Evolutionary conservation across 2,888 invertebrate species (phyloP), one percentile per base, ranked within the genome.

Genomic region (Euzophera pinguis): DNA sequence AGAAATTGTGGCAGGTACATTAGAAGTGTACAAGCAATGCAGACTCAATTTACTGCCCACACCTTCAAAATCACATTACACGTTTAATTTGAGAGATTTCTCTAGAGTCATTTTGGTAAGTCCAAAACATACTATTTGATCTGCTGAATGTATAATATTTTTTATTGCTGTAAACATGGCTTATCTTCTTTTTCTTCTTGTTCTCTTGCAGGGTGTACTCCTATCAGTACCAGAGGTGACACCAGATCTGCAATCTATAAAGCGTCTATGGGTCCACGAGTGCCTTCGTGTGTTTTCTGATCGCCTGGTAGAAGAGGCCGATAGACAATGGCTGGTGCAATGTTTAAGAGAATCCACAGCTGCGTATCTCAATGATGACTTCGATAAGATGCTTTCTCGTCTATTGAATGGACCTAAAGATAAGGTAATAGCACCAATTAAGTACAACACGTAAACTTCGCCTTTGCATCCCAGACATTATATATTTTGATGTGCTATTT

Each of bases 261-360:
- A 98, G 69, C 91, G 98, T 50, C 90, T 98, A 0, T 99, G 98
- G 98, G 95, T 98, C 0, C 98, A 98, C 75, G 98, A 98, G 88
- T 94, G 97, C 27, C 88, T 97, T 59, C 92, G 99, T 1, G 98
- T 98, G 0, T 99, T 97, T 79, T 95, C 96, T 53, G 99, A 99
- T 84, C 94, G 98, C 50, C 91, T 99, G 54, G 94, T 97, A 0
- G 97, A 98, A 64, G 94, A 95, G n/a, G 58, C 66, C 0, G 98
- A 98, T 75, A 91, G 96, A 6, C 85, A 90, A 47, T 98, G 98
- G 98, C 87, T 98, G 12, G 94, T 96, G 58, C 75, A 86, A 3
- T 94, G 94, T 55, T 78, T 97, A 0, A 92, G 94, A 56, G 75
- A 83, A 1, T 92, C 96, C 0, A 92, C 94, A 0, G 59, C 75